These are phyloP conservation scores for Arion vulgaris DNA, from an alignment of 1,140 invertebrate species.

Conservation along the genomic window DNA sequence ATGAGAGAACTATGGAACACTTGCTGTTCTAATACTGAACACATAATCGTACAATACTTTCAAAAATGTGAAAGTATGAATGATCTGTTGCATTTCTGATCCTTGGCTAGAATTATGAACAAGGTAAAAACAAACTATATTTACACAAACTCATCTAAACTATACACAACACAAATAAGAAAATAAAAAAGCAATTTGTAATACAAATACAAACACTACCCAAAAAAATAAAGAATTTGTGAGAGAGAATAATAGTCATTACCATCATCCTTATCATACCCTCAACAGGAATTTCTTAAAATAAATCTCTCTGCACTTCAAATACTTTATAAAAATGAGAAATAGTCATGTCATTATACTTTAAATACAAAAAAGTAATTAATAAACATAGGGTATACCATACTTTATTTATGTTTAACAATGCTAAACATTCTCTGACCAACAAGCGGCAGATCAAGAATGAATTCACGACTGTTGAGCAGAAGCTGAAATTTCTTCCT, in stretches of 20 bases:
- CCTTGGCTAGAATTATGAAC: neutral
- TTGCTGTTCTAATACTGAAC: too few relatives aligned
- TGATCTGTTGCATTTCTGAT: neutral
- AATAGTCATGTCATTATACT: neutral
- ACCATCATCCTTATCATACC: neutral
- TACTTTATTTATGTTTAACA: too few relatives aligned
- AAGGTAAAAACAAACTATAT: conserved; percentile 23
- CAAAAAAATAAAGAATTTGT: neutral
- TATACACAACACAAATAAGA: conserved; percentile 35
- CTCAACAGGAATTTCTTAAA: neutral
- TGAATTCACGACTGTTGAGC: neutral
- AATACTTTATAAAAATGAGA: neutral
- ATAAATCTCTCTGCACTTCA: neutral
- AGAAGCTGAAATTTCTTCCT: neutral
- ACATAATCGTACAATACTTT: too few relatives aligned
- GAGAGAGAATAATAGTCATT: neutral
- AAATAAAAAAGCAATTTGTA: neutral
- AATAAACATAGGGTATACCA: neutral
- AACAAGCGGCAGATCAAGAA: neutral
- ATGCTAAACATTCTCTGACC: neutral
- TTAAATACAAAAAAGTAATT: neutral
- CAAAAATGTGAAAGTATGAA: too few relatives aligned
- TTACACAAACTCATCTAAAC: conserved; percentile 27
- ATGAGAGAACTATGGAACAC: too few relatives aligned
- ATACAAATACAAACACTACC: conserved; percentile 24